Evolutionary conservation across 2,797 vertebrate species (phyloP).

Genomic region (Simalia tracyae): DNA sequence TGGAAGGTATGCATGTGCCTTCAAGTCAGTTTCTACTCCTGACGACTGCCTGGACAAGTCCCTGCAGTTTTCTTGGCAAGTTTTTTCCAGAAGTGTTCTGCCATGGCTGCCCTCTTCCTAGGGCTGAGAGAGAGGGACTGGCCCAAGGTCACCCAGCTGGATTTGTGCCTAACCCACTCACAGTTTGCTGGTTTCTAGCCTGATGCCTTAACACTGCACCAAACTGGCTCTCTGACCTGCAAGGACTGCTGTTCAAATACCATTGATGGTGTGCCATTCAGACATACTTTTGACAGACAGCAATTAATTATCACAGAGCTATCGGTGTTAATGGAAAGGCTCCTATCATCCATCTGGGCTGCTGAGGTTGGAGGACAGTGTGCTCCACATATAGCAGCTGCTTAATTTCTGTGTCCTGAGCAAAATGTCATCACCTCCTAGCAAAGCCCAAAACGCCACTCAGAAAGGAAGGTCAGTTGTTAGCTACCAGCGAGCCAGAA

Average conservation of each 20-base stretch:
- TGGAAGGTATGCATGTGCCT: no score
- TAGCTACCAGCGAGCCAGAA: neutral
- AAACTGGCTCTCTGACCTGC: neutral
- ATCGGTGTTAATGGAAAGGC: neutral
- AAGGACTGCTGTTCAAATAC: neutral
- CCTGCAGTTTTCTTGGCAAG: no score
- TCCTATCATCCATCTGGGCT: neutral
- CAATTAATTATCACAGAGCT: neutral
- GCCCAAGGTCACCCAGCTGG: neutral
- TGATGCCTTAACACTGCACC: neutral
- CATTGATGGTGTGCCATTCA: neutral
- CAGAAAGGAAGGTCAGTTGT: neutral
- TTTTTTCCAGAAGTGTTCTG: no score
- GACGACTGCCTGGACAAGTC: no score
- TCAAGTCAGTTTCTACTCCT: no score
- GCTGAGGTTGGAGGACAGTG: neutral
- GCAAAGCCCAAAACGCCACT: neutral
- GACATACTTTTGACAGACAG: neutral
- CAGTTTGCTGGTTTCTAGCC: neutral
- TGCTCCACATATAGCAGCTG: neutral
- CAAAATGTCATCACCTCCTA: neutral
- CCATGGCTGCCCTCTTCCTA: no score
- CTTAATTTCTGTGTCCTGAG: neutral
- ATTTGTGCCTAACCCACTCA: neutral
- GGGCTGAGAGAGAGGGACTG: no score